A percentile compares a stretch with the other conserved stretches of the same genome.
phyloP scores from a whole-genome alignment of 2,888 invertebrate species.

The Phortica okadai region DNA sequence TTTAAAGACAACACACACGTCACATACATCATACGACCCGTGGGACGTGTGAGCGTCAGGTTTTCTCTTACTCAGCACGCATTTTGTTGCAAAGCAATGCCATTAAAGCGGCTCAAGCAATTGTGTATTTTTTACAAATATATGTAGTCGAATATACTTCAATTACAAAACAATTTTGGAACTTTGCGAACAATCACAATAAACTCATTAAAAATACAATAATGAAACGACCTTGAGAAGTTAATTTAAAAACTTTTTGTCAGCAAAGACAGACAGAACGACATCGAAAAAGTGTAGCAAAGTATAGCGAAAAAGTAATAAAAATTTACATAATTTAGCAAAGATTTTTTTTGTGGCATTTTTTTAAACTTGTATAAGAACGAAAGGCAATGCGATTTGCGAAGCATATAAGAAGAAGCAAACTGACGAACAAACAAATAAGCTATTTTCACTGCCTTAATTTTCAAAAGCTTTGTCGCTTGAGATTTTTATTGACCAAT shows the following conservation, averaged over 20 bases:
- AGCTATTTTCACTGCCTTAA: conserved; percentile 67
- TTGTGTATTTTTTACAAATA: background rate
- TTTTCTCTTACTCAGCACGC: conserved; percentile 1
- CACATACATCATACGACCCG: conserved; percentile 19
- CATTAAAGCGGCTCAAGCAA: background rate
- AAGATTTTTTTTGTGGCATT: conserved; percentile 16
- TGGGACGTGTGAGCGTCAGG: conserved; percentile 45
- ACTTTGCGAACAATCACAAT: conserved; percentile 63
- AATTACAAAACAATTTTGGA: conserved; percentile 61
- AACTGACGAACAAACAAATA: conserved; percentile 56
- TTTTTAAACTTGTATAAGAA: background rate
- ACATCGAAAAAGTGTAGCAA: conserved; percentile 42
- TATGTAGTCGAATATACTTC: conserved; percentile 43
- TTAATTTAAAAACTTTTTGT: conserved; percentile 52
- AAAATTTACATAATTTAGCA: conserved; percentile 70
- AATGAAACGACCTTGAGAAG: conserved; percentile 12
- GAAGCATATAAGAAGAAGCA: background rate
- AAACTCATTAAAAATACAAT: conserved; percentile 40
- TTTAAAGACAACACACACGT: conserved; percentile 40
- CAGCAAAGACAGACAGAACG: background rate
- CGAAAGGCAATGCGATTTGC: background rate
- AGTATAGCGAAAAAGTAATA: conserved; percentile 48
- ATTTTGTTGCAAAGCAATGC: conserved; percentile 30
- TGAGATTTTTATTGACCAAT: conserved; percentile 70
- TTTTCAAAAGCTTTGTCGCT: conserved; percentile 67